Percentiles rank a stretch among this genome's conserved stretches.
Evolutionary conservation across 1,140 invertebrate species (phyloP).

Genomic region (Psilanteris sp.): DNA sequence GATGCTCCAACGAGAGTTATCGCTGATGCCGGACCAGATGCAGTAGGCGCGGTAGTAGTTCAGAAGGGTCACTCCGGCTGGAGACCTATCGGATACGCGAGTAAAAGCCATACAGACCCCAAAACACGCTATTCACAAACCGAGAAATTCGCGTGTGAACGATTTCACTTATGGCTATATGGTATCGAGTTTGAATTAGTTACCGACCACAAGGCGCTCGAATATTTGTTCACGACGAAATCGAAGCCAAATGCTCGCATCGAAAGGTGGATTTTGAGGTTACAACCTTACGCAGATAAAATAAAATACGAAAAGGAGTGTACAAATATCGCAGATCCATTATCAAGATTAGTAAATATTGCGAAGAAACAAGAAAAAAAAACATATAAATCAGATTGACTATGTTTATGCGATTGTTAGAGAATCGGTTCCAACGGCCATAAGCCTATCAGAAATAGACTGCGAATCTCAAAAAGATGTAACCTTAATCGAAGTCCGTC

Average conservation of each 20-base stretch:
- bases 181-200: constrained; percentile 68
- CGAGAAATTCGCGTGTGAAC: constrained; percentile 60
- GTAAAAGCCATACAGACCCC: constrained; percentile 42
- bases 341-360: constrained; percentile 72
- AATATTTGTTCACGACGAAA: constrained; percentile 56
- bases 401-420: too few species aligned
- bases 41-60: constrained; percentile 59
- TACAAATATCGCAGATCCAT: constrained; percentile 71
- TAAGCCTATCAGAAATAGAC: constrained; percentile 39
- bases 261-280: constrained; percentile 56
- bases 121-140: constrained; percentile 62
- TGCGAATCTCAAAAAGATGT: constrained; percentile 5
- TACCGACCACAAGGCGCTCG: constrained; percentile 70
- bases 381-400: not conserved
- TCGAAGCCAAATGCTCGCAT: constrained; percentile 65
- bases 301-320: constrained; percentile 51
- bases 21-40: constrained; percentile 65
- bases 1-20: constrained; percentile 52
- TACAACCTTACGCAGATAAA: constrained; percentile 52
- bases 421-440: too few species aligned
- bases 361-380: not conserved
- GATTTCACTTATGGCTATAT: constrained; percentile 48
- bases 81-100: constrained; percentile 44
- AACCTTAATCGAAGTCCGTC: constrained; percentile 12
- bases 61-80: constrained; percentile 27